These are phyloP conservation scores for Esox lucius DNA, from an alignment of 2,797 vertebrate species.

Conservation along the genomic window DNA sequence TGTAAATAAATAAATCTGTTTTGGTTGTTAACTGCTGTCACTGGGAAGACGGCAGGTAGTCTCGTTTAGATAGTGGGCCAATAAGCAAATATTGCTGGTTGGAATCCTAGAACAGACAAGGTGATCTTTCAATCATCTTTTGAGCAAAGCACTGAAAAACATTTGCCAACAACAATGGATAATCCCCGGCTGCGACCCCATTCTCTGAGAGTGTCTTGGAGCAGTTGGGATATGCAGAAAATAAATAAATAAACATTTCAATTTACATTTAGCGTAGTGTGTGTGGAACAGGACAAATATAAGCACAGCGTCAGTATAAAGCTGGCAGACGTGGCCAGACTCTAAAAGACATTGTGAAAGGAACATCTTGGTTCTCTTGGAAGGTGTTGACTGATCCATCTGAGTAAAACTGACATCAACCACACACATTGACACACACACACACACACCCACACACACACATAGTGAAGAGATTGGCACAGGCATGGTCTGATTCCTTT, in stretches of 20 bases:
- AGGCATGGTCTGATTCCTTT: neutral
- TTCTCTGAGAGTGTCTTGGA: too few species aligned
- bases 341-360: neutral
- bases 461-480: neutral
- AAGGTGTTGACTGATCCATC: neutral
- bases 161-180: too few species aligned
- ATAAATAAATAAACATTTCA: too few species aligned
- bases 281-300: neutral
- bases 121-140: too few species aligned
- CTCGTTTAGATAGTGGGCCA: too few species aligned
- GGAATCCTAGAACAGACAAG: too few species aligned
- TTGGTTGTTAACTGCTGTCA: neutral
- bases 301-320: neutral
- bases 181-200: too few species aligned
- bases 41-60: neutral
- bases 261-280: neutral
- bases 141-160: too few species aligned
- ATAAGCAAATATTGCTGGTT: too few species aligned
- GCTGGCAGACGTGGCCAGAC: neutral
- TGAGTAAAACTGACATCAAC: neutral
- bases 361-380: neutral
- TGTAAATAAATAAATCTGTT: neutral
- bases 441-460: neutral
- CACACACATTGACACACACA: neutral
- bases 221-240: too few species aligned